Base-by-base conservation (phyloP, 2,888 invertebrate genomes). In the Cephus pulcher region DNA sequence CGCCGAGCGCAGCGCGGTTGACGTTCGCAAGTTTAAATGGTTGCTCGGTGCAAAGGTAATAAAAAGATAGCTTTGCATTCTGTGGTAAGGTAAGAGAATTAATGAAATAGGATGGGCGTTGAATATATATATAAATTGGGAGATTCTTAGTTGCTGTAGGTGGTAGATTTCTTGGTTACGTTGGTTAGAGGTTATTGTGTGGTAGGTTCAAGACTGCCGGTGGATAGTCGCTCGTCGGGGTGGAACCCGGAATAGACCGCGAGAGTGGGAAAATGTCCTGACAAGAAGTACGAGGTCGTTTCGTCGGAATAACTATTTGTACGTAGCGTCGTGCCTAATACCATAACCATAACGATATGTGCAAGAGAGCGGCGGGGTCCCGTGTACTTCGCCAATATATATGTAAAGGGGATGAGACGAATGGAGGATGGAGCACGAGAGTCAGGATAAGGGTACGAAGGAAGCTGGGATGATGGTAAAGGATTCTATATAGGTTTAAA, bases 311-410 rank as follows among this genome's bases (percentile, higher is more conserved):
- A 88, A 89, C 88, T 87, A 88, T 88, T 89, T 89, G 88, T 88
- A 89, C 85, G 85, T 84, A 79, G 84, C 85, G 86, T 83, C 84
- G 84, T 84, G 87, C 87, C 87, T 85, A 86, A 86, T 86, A 85
- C 86, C 87, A 87, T 89, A 89, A 89, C 88, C 89, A 84, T 89
- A 89, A 89, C 88, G 87, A 87, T 87, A 87, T 84, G 76, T 75
- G 80, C 76, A 74, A 74, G 74, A 76, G 74, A 80, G 33, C 34
- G 34, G 70, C 34, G 34, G 70, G 73, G 81, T 68, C 80, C 35
- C 40, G 78, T 68, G 78, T 78, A 75, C 40, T 75, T 33, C 78
- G 75, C 73, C 80, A 79, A 78, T 79, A 81, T 82, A 79, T 82
- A 81, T 74, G 75, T 74, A 78, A 80, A 80, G 76, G 35, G 79